Evolutionary conservation across 2,888 invertebrate genomes (phyloP).

Genomic region (Leptinotarsa peninsularis): DNA sequence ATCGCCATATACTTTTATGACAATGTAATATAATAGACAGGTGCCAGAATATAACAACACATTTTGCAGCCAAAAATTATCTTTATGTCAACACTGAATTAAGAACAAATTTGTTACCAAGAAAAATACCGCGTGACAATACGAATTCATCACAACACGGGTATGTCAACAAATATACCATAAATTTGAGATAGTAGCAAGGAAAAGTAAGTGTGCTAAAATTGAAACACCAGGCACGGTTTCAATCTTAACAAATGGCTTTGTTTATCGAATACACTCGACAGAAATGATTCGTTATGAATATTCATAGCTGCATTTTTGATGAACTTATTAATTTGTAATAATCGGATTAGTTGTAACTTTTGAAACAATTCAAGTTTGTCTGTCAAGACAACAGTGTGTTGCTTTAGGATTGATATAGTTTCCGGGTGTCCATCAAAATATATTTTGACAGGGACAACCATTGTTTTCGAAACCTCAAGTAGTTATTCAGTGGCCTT

Average conservation of each 20-base stretch:
- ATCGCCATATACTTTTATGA: not conserved
- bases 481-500: too few relatives aligned
- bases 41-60: not conserved
- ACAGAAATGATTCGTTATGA: not conserved
- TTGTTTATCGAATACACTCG: conserved; percentile 7
- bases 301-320: not conserved
- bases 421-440: too few relatives aligned
- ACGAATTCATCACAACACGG: not conserved
- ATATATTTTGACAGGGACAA: too few relatives aligned
- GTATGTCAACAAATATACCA: conserved; percentile 8
- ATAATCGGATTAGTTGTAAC: too few relatives aligned
- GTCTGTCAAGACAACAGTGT: too few relatives aligned
- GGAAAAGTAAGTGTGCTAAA: not conserved
- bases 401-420: too few relatives aligned
- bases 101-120: not conserved
- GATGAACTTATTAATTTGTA: too few relatives aligned
- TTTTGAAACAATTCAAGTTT: too few relatives aligned
- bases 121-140: conserved; percentile 2
- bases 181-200: not conserved
- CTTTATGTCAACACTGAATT: not conserved
- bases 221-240: conserved; percentile 9
- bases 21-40: not conserved
- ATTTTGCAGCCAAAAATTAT: not conserved
- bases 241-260: conserved; percentile 22
- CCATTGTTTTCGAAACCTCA: too few relatives aligned